Evolutionary conservation across 2,888 invertebrate genomes (phyloP).

Genomic region (Melangyna quadrimaculata): DNA sequence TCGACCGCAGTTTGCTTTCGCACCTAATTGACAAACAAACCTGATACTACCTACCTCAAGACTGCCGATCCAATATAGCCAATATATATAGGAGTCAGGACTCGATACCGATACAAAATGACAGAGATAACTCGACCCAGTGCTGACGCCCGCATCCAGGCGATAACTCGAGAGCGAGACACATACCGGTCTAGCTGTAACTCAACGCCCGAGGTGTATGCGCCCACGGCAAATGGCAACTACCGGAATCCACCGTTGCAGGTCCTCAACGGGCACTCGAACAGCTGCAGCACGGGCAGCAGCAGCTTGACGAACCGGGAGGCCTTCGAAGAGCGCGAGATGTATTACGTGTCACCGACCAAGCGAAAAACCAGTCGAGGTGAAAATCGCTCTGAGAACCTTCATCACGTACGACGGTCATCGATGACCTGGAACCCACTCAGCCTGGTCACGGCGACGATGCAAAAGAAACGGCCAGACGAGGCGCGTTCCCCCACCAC

Average conservation of each 20-base stretch:
- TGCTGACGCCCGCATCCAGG: conserved; percentile 55
- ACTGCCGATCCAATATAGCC: neutral
- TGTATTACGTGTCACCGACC: conserved; percentile 80
- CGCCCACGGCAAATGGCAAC: conserved; percentile 56
- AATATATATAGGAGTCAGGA: neutral
- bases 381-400: conserved; percentile 65
- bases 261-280: conserved; percentile 76
- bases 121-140: conserved; percentile 58
- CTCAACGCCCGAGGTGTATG: conserved; percentile 66
- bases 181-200: conserved; percentile 62
- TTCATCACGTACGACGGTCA: conserved; percentile 56
- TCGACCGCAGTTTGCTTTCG: conserved; percentile 40
- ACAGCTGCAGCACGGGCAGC: conserved; percentile 77
- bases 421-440: conserved; percentile 67
- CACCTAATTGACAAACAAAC: conserved; percentile 23
- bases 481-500: conserved; percentile 57
- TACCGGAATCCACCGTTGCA: conserved; percentile 76
- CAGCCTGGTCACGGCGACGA: conserved; percentile 71
- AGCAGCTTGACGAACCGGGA: conserved; percentile 62
- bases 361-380: conserved; percentile 76
- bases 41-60: conserved; percentile 65
- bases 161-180: conserved; percentile 56
- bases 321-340: conserved; percentile 78
- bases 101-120: conserved; percentile 24
- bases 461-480: conserved; percentile 60